phyloP scores from a whole-genome alignment of 2,113 vertebrate genomes.

The Burhinus bistriatus region DNA sequence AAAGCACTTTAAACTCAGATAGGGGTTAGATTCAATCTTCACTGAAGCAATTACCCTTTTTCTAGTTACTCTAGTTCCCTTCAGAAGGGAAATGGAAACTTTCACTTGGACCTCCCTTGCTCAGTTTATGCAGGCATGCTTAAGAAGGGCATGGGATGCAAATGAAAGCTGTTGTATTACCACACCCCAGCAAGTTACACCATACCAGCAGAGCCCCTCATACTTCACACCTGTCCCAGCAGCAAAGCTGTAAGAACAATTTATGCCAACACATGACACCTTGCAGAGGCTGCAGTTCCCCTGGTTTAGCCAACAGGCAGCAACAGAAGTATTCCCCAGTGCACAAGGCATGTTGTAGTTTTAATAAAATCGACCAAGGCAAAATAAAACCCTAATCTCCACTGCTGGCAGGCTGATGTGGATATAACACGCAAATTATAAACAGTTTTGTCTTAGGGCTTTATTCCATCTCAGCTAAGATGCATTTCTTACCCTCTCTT shows the following conservation, averaged over 20 bases:
- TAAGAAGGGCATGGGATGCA: neutral
- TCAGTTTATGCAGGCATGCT: neutral
- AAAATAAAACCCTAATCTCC: neutral
- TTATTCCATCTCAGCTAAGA: neutral
- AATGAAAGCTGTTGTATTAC: neutral
- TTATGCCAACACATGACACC: accelerated
- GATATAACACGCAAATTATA: neutral
- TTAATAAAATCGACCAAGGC: neutral
- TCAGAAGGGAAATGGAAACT: neutral
- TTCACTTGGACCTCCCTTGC: neutral
- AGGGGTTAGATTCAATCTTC: neutral
- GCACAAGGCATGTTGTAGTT: neutral
- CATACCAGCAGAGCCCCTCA: neutral
- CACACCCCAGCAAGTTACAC: neutral
- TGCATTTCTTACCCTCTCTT: neutral
- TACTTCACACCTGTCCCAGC: neutral
- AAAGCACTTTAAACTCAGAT: neutral
- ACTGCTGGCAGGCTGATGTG: neutral
- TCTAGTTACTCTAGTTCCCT: neutral
- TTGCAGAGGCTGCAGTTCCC: neutral
- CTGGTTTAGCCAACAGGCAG: neutral
- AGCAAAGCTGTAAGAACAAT: neutral
- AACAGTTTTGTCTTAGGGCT: neutral
- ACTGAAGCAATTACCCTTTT: neutral
- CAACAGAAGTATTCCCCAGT: neutral